Evolutionary conservation across 2,888 invertebrate species (phyloP).

Genomic region (Drosophila dives): DNA sequence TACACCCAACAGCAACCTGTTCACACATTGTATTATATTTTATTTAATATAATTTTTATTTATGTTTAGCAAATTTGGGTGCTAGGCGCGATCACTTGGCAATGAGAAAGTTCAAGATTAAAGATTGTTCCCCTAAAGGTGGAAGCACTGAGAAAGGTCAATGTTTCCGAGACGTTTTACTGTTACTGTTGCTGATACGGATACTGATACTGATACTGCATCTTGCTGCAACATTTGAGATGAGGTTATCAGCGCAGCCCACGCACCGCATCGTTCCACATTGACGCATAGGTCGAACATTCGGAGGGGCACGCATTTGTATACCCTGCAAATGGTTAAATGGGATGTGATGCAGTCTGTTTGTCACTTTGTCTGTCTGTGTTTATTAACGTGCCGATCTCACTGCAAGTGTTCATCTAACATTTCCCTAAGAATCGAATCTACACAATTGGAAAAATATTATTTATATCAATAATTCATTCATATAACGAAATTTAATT

Average conservation of each 20-base stretch:
- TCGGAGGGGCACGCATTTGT: not conserved
- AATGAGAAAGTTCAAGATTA: constrained; percentile 13
- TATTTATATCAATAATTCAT: too few species aligned
- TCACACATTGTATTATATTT: too few species aligned
- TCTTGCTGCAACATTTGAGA: constrained; percentile 2
- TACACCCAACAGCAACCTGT: not conserved
- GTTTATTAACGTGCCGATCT: too few species aligned
- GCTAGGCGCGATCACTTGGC: constrained; percentile 10
- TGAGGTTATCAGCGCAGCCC: constrained; percentile 24
- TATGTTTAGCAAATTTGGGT: not conserved
- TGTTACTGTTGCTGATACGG: constrained; percentile 1
- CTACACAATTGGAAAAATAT: not conserved
- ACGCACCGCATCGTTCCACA: not conserved
- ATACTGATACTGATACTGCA: not conserved
- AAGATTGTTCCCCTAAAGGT: constrained; percentile 1
- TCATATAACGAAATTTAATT: too few species aligned
- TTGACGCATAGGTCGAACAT: not conserved
- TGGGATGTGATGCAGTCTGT: not conserved
- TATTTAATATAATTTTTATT: not conserved
- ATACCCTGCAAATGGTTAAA: not conserved
- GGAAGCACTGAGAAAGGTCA: not conserved
- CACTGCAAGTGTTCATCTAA: not conserved
- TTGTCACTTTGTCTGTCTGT: not conserved
- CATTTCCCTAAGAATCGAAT: not conserved
- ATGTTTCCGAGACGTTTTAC: constrained; percentile 9